Conservation (phyloP, 2,888 invertebrate species). For the Drosophila algonquin region DNA sequence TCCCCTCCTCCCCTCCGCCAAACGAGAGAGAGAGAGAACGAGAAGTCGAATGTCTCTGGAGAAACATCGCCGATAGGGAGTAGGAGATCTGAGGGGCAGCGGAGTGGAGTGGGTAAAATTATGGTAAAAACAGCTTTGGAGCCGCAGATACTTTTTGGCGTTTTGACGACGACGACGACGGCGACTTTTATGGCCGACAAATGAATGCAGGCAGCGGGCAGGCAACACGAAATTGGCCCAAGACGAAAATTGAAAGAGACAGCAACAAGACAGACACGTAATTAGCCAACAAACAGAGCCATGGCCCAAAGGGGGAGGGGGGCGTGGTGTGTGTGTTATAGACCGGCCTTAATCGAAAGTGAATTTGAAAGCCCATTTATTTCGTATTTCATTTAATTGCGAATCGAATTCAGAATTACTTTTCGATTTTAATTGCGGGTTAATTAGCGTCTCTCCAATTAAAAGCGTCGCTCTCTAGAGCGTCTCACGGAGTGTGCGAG, state of each 20-base stretch:
- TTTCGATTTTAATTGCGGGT: conserved; percentile 65
- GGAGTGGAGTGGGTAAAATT: conserved; percentile 52
- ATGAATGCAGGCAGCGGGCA: conserved; percentile 64
- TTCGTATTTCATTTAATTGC: conserved; percentile 59
- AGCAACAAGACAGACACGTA: conserved; percentile 68
- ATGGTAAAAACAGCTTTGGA: conserved; percentile 67
- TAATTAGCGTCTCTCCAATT: conserved; percentile 67
- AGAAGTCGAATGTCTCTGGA: conserved; percentile 30
- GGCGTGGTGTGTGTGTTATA: background rate
- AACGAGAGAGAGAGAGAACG: conserved; percentile 11
- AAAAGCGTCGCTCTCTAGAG: conserved; percentile 47
- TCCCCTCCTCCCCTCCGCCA: background rate
- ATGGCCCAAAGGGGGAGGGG: conserved; percentile 11
- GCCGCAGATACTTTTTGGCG: conserved; percentile 55
- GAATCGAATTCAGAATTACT: conserved; percentile 57
- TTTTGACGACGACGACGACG: conserved; percentile 55
- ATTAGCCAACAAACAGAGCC: conserved; percentile 58
- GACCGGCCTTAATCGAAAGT: conserved; percentile 60
- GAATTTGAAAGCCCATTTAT: conserved; percentile 53
- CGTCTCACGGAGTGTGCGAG: no score
- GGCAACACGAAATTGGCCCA: conserved; percentile 61
- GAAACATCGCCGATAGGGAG: background rate
- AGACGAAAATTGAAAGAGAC: conserved; percentile 75
- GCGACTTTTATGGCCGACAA: conserved; percentile 77
- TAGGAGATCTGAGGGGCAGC: conserved; percentile 3